Evolutionary conservation across 1,140 invertebrate species (phyloP).

Genomic region (Probaryconus sp.): DNA sequence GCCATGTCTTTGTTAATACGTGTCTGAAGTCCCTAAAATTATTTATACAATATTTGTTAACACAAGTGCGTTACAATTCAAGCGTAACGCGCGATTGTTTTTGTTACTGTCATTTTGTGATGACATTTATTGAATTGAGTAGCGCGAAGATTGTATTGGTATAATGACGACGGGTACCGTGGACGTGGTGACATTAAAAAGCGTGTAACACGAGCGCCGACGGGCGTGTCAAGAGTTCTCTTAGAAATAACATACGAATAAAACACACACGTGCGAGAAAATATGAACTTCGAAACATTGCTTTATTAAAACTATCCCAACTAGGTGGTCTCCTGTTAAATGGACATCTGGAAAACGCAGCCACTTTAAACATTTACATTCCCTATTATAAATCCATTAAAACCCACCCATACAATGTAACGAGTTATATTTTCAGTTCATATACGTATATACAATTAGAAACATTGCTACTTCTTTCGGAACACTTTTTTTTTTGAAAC

Average conservation of each 20-base stretch:
- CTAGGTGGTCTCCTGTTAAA: slow-evolving; percentile 56
- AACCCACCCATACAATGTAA: slow-evolving; percentile 11
- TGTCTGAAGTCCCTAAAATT: slow-evolving; percentile 8
- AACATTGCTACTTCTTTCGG: too few species aligned
- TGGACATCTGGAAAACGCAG: slow-evolving; percentile 56
- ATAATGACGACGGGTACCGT: slow-evolving; percentile 33
- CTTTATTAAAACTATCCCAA: slow-evolving; percentile 53
- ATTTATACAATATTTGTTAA: slow-evolving; percentile 52
- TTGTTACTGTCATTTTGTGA: slow-evolving; percentile 40
- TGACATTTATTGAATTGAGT: slow-evolving; percentile 50
- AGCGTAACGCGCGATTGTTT: slow-evolving; percentile 27
- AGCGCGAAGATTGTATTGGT: slow-evolving; percentile 20
- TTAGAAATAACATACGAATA: slow-evolving; percentile 50
- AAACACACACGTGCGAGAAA: slow-evolving; percentile 49
- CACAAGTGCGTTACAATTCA: slow-evolving; percentile 46
- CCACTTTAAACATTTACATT: slow-evolving; percentile 55
- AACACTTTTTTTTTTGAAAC: slow-evolving; percentile 1
- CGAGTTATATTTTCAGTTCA: slow-evolving; percentile 2
- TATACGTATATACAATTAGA: not conserved
- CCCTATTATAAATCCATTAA: slow-evolving; percentile 57
- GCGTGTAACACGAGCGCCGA: slow-evolving; percentile 49
- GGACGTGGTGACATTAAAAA: slow-evolving; percentile 48
- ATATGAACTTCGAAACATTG: slow-evolving; percentile 55
- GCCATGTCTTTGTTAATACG: not conserved
- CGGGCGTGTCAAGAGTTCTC: slow-evolving; percentile 53